These are phyloP conservation scores for Lagodon rhomboides DNA, from an alignment of 2,797 vertebrate species.

Conservation along the genomic window DNA sequence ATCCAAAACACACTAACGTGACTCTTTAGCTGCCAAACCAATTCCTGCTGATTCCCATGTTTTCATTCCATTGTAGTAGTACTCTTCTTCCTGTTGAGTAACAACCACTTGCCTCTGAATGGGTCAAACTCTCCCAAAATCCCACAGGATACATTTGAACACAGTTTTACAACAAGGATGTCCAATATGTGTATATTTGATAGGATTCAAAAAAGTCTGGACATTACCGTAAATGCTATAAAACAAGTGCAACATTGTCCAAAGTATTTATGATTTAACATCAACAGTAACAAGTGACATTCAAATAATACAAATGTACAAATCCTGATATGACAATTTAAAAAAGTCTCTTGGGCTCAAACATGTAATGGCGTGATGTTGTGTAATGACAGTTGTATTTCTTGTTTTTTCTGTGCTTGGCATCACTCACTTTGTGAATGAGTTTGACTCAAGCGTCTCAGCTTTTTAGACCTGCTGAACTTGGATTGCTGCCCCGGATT, in stretches of 20 bases:
- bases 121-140: background rate
- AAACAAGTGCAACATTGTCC: background rate
- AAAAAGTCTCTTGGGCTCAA: background rate
- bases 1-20: constrained; percentile 12
- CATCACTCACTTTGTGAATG: constrained; percentile 20
- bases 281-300: too few species aligned
- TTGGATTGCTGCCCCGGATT: constrained; percentile 11
- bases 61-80: constrained; percentile 25
- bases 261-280: background rate
- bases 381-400: background rate
- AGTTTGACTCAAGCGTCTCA: background rate
- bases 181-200: background rate
- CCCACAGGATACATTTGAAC: background rate
- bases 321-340: background rate
- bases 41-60: constrained; percentile 13
- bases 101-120: constrained; percentile 2
- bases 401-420: background rate
- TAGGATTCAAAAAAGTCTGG: background rate
- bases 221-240: background rate
- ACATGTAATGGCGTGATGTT: background rate
- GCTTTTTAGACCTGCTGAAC: constrained; percentile 13
- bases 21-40: constrained; percentile 13
- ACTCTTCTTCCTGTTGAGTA: constrained; percentile 33
- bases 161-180: background rate
- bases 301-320: background rate